phyloP scores from a whole-genome alignment of 2,888 invertebrate genomes.

The Eudasyphora cyanicolor region DNA sequence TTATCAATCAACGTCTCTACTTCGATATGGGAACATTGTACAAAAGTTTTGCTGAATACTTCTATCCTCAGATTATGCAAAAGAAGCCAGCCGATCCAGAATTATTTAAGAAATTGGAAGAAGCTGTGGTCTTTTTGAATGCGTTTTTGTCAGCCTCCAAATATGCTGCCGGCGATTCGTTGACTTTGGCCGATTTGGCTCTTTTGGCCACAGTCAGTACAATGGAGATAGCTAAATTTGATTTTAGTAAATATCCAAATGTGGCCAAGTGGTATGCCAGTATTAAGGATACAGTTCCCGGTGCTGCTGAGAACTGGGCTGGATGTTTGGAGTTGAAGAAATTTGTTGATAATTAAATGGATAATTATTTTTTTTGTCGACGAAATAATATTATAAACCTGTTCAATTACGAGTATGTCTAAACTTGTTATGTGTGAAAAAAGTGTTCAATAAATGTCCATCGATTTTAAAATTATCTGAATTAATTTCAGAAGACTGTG shows the following conservation, averaged over 20 bases:
- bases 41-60: constrained; percentile 85
- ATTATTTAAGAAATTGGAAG: constrained; percentile 84
- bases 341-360: constrained; percentile 25
- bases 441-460: too few species aligned
- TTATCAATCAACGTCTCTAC: constrained; percentile 88
- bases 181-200: constrained; percentile 89
- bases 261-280: constrained; percentile 84
- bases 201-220: constrained; percentile 86
- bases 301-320: constrained; percentile 79
- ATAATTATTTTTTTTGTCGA: background rate
- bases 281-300: constrained; percentile 83
- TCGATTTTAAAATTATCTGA: too few species aligned
- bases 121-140: constrained; percentile 85
- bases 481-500: too few species aligned
- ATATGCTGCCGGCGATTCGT: constrained; percentile 85
- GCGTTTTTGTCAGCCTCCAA: constrained; percentile 85
- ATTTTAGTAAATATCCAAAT: constrained; percentile 85
- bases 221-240: constrained; percentile 84
- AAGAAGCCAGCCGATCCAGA: constrained; percentile 83
- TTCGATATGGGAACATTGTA: constrained; percentile 89
- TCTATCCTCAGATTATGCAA: constrained; percentile 83
- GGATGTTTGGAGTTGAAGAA: constrained; percentile 63
- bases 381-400: background rate
- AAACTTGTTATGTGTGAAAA: background rate
- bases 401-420: too few species aligned